These are phyloP conservation scores for Euborellia annulipes DNA, from an alignment of 1,140 invertebrate species.

Conservation along the genomic window DNA sequence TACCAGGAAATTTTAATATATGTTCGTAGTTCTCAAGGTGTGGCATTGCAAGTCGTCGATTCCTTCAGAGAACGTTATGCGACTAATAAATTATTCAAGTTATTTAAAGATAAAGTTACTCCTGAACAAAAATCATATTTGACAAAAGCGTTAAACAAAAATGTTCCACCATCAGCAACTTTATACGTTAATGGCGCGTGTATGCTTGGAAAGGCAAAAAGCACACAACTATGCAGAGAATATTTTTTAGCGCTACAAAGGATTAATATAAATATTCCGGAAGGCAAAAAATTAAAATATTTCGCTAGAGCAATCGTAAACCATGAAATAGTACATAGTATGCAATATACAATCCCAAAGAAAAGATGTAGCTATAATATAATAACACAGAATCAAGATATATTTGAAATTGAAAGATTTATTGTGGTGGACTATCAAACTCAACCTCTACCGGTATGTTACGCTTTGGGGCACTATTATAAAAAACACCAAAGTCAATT, in stretches of 20 bases:
- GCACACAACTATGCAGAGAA: background rate
- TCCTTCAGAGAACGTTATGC: conserved; percentile 5
- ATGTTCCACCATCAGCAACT: background rate
- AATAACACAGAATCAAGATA: background rate
- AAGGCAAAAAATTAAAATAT: conserved; percentile 3
- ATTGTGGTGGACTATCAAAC: background rate
- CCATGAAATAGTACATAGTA: conserved; percentile 3
- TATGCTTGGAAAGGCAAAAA: background rate
- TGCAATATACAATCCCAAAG: background rate
- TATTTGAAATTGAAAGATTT: conserved; percentile 10
- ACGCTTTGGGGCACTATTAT: too few relatives aligned
- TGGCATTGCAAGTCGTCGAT: conserved; percentile 9
- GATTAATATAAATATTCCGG: background rate
- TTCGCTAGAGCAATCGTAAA: conserved; percentile 3
- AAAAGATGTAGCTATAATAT: conserved; percentile 4
- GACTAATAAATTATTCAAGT: background rate
- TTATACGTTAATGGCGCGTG: background rate
- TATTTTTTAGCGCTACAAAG: background rate
- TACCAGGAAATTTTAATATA: conserved; percentile 5
- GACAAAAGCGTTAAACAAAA: background rate
- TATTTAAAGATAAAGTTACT: background rate
- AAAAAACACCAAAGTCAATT: too few relatives aligned
- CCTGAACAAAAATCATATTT: background rate
- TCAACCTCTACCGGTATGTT: too few relatives aligned
- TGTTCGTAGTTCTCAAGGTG: conserved; percentile 10